phyloP scores from a whole-genome alignment of 2,888 invertebrate species.

The Alentia gelatinosa region DNA sequence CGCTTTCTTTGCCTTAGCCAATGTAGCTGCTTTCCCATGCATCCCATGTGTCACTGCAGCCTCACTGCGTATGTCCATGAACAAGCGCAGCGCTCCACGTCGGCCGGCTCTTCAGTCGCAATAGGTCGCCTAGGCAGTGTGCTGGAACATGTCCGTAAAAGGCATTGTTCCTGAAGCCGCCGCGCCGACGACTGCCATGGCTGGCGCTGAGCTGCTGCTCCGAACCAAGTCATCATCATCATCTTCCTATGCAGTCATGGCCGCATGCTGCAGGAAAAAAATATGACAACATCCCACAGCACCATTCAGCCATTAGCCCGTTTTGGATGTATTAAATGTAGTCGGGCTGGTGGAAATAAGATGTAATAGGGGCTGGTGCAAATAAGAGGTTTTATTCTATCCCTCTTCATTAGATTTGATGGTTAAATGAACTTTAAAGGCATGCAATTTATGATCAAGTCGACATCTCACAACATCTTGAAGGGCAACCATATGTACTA shows the following conservation, averaged over 20 bases:
- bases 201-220: background rate
- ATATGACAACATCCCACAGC: background rate
- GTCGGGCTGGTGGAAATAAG: too few relatives aligned
- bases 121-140: conserved; percentile 8
- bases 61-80: conserved; percentile 25
- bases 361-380: too few relatives aligned
- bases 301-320: background rate
- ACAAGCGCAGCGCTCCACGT: conserved; percentile 3
- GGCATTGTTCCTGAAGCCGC: background rate
- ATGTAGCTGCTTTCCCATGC: background rate
- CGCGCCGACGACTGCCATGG: background rate
- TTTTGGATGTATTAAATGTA: background rate
- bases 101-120: conserved; percentile 34
- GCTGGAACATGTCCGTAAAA: conserved; percentile 45
- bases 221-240: background rate
- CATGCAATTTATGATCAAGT: too few relatives aligned
- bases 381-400: too few relatives aligned
- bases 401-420: too few relatives aligned
- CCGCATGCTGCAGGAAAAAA: background rate
- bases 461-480: too few relatives aligned
- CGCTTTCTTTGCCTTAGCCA: background rate
- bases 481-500: too few relatives aligned
- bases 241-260: background rate
- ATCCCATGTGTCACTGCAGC: background rate
- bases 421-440: too few relatives aligned